phyloP scores from a whole-genome alignment of 2,888 invertebrate species.

The Drosophila hawaiiensis region DNA sequence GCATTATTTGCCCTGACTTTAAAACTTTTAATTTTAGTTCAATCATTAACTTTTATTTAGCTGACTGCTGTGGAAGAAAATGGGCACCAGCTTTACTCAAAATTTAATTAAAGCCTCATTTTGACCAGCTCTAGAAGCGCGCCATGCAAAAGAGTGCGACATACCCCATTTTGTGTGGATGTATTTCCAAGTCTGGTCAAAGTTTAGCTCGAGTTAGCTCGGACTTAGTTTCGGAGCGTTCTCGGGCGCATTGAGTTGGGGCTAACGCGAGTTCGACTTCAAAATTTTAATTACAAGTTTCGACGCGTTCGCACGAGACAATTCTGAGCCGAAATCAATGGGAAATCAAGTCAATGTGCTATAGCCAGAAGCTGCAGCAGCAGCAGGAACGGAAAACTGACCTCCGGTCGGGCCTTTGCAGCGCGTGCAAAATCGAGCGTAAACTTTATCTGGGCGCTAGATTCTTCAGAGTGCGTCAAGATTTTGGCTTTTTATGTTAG shows the following conservation, averaged over 20 bases:
- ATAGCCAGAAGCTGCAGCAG: constrained; percentile 2
- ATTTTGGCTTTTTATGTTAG: constrained; percentile 74
- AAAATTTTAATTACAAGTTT: constrained; percentile 80
- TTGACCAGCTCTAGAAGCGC: neutral
- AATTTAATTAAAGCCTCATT: neutral
- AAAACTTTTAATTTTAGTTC: neutral
- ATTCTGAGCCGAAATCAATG: constrained; percentile 60
- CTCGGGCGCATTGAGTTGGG: constrained; percentile 1
- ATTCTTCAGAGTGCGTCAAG: constrained; percentile 47
- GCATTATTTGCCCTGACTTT: neutral
- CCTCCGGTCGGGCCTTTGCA: constrained; percentile 19
- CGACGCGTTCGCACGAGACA: constrained; percentile 62
- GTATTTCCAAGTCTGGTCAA: neutral
- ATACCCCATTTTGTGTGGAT: constrained; percentile 1
- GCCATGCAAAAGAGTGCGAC: neutral
- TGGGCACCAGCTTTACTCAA: neutral
- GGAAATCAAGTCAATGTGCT: constrained; percentile 33
- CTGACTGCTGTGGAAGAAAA: neutral
- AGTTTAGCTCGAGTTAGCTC: constrained; percentile 12
- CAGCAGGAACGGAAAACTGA: neutral
- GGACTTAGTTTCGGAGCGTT: neutral
- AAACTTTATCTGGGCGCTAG: constrained; percentile 62
- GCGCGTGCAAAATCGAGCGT: constrained; percentile 64
- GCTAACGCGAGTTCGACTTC: constrained; percentile 53
- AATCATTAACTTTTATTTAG: neutral